A percentile compares a stretch with the other conserved stretches of the same genome.
Evolutionary conservation across 2,113 vertebrate genomes (phyloP).

Genomic region (Amia ocellicauda): DNA sequence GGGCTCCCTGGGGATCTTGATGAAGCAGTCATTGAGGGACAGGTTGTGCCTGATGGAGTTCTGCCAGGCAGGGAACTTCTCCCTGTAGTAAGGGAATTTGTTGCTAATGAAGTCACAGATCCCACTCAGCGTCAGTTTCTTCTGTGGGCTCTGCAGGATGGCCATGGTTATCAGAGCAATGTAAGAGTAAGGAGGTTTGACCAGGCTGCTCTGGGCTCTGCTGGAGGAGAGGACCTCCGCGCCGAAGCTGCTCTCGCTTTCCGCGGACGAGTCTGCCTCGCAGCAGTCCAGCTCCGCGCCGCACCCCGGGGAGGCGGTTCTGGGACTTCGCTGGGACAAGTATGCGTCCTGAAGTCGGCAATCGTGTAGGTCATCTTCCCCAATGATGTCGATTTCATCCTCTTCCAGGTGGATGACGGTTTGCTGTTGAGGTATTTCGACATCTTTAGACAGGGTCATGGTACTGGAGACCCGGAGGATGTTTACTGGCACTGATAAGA

Average conservation of each 20-base stretch:
- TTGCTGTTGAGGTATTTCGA: conserved; percentile 38
- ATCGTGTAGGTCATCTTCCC: conserved; percentile 43
- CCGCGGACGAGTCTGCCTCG: conserved; percentile 54
- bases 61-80: conserved; percentile 88
- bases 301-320: conserved; percentile 44
- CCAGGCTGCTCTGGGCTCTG: conserved; percentile 34
- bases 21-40: conserved; percentile 94
- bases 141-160: conserved; percentile 80
- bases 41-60: conserved; percentile 95
- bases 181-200: conserved; percentile 86
- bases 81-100: conserved; percentile 83
- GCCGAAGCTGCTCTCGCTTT: conserved; percentile 56
- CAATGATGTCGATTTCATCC: conserved; percentile 60
- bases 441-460: conserved; percentile 66
- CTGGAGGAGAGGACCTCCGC: conserved; percentile 30
- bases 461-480: not conserved
- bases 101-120: conserved; percentile 90
- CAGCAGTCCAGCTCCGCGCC: conserved; percentile 54
- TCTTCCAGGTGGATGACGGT: conserved; percentile 41
- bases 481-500: not conserved
- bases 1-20: conserved; percentile 91
- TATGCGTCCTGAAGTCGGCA: conserved; percentile 31
- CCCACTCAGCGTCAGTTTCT: conserved; percentile 81
- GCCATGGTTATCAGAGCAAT: conserved; percentile 92
- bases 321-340: conserved; percentile 12